Conservation (phyloP, 2,113 vertebrate species). For the Noctilio leporinus region DNA sequence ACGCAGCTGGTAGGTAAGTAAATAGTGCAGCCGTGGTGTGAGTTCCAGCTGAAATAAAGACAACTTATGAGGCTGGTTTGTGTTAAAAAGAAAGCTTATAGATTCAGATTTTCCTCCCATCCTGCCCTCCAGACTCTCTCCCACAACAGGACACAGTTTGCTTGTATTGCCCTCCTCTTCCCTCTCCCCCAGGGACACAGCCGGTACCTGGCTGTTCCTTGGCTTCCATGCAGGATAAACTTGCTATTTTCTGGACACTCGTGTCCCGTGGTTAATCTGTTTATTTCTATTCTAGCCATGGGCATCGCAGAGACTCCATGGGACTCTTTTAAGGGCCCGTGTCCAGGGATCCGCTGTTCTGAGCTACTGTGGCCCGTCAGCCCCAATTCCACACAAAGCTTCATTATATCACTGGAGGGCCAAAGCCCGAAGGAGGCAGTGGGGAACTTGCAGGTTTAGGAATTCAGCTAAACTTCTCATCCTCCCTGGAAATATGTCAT, state of each 20-base stretch:
- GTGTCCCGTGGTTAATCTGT: background rate
- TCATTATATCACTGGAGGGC: background rate
- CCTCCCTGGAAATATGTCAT: background rate
- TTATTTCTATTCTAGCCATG: background rate
- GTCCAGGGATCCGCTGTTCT: background rate
- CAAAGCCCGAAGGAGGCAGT: background rate
- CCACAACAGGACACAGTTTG: background rate
- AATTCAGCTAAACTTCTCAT: background rate
- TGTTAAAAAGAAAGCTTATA: slow-evolving; percentile 49
- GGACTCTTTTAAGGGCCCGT: background rate
- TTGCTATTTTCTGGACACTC: background rate
- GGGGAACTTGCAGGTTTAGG: background rate
- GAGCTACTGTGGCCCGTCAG: background rate
- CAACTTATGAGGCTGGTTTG: slow-evolving; percentile 42
- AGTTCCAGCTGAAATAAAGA: slow-evolving; percentile 38
- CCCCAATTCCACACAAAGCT: background rate
- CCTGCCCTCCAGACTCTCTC: background rate
- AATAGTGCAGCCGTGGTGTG: slow-evolving; percentile 56
- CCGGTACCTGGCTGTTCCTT: slow-evolving; percentile 7
- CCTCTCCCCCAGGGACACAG: background rate
- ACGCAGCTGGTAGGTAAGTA: slow-evolving; percentile 18
- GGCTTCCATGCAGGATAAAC: background rate
- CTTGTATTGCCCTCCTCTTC: background rate
- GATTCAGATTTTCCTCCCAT: slow-evolving; percentile 39
- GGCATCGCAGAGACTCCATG: background rate